These are phyloP conservation scores for Pitta sordida DNA, from an alignment of 2,113 vertebrate genomes.

Conservation along the genomic window DNA sequence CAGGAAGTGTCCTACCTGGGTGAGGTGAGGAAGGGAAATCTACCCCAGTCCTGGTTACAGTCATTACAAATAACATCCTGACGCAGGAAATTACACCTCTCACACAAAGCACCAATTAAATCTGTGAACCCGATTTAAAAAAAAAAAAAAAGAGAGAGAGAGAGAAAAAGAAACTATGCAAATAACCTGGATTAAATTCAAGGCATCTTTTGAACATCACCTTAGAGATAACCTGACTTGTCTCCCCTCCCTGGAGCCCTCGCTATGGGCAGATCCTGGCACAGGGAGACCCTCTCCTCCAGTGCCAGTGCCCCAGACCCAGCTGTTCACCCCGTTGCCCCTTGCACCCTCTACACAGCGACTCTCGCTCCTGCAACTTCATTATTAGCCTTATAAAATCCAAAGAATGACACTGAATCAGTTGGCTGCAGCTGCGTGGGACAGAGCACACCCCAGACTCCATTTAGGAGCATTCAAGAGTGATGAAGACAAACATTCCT, in stretches of 20 bases:
- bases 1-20: conserved; percentile 29
- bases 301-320: not conserved
- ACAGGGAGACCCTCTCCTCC: rapidly evolving
- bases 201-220: not conserved
- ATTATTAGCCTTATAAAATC: not conserved
- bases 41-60: not conserved
- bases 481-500: not conserved
- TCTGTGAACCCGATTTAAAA: not conserved
- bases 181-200: not conserved
- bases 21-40: not conserved
- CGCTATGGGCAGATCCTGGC: not conserved
- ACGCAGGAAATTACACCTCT: conserved; percentile 47
- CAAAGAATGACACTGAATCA: not conserved
- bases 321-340: not conserved
- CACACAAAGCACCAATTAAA: not conserved
- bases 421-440: not conserved
- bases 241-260: not conserved
- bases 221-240: not conserved
- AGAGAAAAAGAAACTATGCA: not conserved
- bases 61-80: conserved; percentile 15
- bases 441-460: not conserved
- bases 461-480: not conserved
- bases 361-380: not conserved
- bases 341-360: not conserved
- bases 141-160: not conserved